Evolutionary conservation across 2,797 vertebrate genomes (phyloP), one percentile per base, ranked within the genome.

Genomic region (Ataeniobius toweri): DNA sequence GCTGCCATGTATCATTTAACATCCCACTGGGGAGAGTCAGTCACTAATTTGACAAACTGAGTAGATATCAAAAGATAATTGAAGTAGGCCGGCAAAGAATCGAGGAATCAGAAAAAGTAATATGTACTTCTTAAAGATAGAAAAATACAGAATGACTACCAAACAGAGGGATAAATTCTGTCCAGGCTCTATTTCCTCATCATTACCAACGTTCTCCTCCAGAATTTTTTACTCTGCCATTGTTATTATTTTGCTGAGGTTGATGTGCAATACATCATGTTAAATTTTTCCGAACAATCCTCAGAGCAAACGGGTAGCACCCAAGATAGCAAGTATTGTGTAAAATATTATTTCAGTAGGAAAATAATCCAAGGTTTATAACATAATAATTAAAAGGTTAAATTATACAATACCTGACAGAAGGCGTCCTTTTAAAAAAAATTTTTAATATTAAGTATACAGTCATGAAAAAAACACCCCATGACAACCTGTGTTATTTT

Each of bases 1-100:
- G 69, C 75, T 73, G 70, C 76, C 75, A 80, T 16, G 10, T 41
- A 70, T 81, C 71, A 10, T 74, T 28, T 59, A 77, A 76, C 80
- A 74, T 85, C 74, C 16, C 28, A 76, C 83, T 69, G 74, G 6
- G 44, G 82, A 82, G 77, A 85, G 72, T 80, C 72, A 77, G 73
- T 4, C 16, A 75, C 59, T 82, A 71, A 85, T 71, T 83, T 13
- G 55, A 63, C 76, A 72, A 84, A 87, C 18, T 84, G 56, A 82
- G 81, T 82, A 14, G 61, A 65, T 76, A 84, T 81, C 68, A 70
- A 78, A 80, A 71, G 81, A 92, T 87, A 83, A 89, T 84, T 87
- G 77, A 86, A 85, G 76, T 58, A 61, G 50, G 67, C 69, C 77
- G 74, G 76, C 59, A 78, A 79, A 84, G 65, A 85, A 80, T 83